phyloP scores from a whole-genome alignment of 1,140 invertebrate genomes.

The Elymnias hypermnestra region DNA sequence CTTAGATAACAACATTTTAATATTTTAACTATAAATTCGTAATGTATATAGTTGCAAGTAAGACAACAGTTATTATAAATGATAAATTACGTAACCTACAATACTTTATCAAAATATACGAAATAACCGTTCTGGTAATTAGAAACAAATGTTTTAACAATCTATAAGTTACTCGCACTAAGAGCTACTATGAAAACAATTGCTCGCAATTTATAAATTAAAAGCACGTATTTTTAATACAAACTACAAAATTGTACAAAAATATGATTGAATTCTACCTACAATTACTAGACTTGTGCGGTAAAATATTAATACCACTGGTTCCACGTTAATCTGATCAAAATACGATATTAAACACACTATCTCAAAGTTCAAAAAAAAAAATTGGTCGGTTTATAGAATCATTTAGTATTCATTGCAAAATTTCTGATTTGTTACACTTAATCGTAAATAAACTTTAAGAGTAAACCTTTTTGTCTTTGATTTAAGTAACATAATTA shows the following conservation, averaged over 20 bases:
- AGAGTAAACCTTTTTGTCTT: too few species aligned
- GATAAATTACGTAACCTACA: background rate
- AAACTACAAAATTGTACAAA: slow-evolving; percentile 45
- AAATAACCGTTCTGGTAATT: background rate
- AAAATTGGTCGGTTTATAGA: background rate
- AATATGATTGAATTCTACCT: slow-evolving; percentile 27
- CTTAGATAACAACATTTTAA: background rate
- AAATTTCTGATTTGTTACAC: too few species aligned
- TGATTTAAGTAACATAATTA: too few species aligned
- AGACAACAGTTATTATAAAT: background rate
- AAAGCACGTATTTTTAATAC: slow-evolving; percentile 25
- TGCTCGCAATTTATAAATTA: slow-evolving; percentile 31
- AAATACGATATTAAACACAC: too few species aligned
- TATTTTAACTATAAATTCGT: background rate
- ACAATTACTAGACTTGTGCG: slow-evolving; percentile 16
- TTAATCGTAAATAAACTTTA: too few species aligned
- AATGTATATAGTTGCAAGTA: too few species aligned
- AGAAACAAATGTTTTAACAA: background rate
- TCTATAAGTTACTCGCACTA: background rate
- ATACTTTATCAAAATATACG: background rate
- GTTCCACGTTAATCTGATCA: slow-evolving; percentile 2
- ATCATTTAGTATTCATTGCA: background rate
- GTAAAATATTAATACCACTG: background rate
- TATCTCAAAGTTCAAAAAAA: background rate
- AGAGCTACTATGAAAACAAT: slow-evolving; percentile 13